Conservation (phyloP, 2,113 vertebrate genomes). For the Lathamus discolor region DNA sequence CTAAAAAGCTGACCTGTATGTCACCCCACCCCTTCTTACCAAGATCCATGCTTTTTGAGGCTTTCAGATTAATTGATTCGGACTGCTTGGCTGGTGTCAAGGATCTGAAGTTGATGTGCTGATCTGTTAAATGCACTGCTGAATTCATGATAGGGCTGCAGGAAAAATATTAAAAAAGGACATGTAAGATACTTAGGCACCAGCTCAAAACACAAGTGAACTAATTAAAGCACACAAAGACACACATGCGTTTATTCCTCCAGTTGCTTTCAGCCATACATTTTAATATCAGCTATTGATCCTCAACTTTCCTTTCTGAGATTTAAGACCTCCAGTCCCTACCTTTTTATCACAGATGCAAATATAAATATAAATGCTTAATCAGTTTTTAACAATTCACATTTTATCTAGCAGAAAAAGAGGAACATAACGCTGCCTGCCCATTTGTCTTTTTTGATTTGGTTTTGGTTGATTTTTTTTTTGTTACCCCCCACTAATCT, state of each 20-base stretch:
- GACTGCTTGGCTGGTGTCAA: constrained; percentile 72
- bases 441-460: neutral
- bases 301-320: constrained; percentile 15
- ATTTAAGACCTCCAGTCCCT: neutral
- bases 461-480: neutral
- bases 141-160: constrained; percentile 71
- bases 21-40: constrained; percentile 79
- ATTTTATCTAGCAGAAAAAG: neutral
- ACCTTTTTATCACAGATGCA: neutral
- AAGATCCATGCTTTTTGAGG: constrained; percentile 97
- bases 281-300: constrained; percentile 31
- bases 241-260: neutral
- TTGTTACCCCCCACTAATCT: neutral
- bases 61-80: constrained; percentile 89
- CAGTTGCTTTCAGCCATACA: neutral
- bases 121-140: constrained; percentile 67
- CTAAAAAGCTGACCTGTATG: constrained; percentile 23
- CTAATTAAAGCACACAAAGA: constrained; percentile 8
- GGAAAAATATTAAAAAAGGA: neutral
- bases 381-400: neutral
- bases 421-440: neutral
- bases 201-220: constrained; percentile 29
- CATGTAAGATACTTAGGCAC: constrained; percentile 5
- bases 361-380: constrained; percentile 11
- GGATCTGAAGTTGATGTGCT: constrained; percentile 73